Percentiles rank a stretch among this genome's conserved stretches.
Evolutionary conservation across 2,888 invertebrate genomes (phyloP).

Genomic region (Acronicta leporina): DNA sequence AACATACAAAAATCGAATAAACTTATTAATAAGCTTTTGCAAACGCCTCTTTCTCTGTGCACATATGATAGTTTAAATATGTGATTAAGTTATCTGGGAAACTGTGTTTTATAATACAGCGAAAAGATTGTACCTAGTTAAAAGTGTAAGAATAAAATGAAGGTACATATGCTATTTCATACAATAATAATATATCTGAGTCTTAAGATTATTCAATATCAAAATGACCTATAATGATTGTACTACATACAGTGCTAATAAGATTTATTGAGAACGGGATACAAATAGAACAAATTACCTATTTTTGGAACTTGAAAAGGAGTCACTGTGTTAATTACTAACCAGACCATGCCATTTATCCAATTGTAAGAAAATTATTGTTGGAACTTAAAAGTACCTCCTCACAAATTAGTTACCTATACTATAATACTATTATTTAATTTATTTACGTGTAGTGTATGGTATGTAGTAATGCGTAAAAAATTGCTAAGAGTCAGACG

Average conservation of each 20-base stretch:
- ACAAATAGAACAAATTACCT: slow-evolving; percentile 64
- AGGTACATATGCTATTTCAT: slow-evolving; percentile 5
- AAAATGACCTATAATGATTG: slow-evolving; percentile 67
- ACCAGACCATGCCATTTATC: slow-evolving; percentile 77
- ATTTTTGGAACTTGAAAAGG: slow-evolving; percentile 74
- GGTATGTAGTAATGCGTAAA: slow-evolving; percentile 47
- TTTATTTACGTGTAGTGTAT: slow-evolving; percentile 35
- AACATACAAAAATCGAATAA: too few relatives aligned
- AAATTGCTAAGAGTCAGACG: slow-evolving; percentile 58
- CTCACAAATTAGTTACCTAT: slow-evolving; percentile 12
- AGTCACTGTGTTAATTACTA: slow-evolving; percentile 82
- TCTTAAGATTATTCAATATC: slow-evolving; percentile 58
- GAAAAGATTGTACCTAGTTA: too few relatives aligned
- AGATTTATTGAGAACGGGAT: slow-evolving; percentile 62
- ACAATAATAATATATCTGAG: slow-evolving; percentile 37
- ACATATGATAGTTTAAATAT: too few relatives aligned
- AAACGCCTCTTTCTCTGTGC: too few relatives aligned
- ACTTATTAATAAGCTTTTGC: too few relatives aligned
- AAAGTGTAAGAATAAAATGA: background rate
- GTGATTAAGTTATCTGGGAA: too few relatives aligned
- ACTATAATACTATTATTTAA: slow-evolving; percentile 17
- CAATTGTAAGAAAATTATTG: slow-evolving; percentile 55
- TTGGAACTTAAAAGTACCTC: slow-evolving; percentile 18
- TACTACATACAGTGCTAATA: slow-evolving; percentile 61
- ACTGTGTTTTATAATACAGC: too few relatives aligned